Conservation (phyloP, 2,888 invertebrate genomes). For the Hemithea aestivaria region DNA sequence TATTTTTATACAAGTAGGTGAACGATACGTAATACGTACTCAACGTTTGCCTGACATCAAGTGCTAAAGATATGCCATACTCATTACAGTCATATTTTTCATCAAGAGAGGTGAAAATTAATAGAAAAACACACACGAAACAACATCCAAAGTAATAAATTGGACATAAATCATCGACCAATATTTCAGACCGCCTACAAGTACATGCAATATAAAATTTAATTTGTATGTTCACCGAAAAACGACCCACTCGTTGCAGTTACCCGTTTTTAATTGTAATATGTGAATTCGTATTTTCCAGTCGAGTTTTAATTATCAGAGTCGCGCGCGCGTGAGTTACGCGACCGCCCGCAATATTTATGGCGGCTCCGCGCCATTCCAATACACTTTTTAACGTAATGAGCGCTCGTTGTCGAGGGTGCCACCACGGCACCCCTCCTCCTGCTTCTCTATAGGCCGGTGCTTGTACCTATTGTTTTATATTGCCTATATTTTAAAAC, state of each 20-base stretch:
- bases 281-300: slow-evolving; percentile 75
- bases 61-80: too few species aligned
- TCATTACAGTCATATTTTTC: too few species aligned
- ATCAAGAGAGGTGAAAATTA: too few species aligned
- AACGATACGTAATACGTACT: too few species aligned
- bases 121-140: too few species aligned
- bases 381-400: slow-evolving; percentile 79
- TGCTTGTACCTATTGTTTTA: slow-evolving; percentile 36
- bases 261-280: slow-evolving; percentile 75
- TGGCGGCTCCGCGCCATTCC: slow-evolving; percentile 68
- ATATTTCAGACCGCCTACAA: slow-evolving; percentile 17
- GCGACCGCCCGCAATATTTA: slow-evolving; percentile 80
- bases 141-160: slow-evolving; percentile 7
- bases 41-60: too few species aligned
- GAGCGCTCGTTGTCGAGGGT: slow-evolving; percentile 60
- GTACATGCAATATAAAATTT: slow-evolving; percentile 35
- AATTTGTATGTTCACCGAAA: slow-evolving; percentile 51
- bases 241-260: slow-evolving; percentile 59
- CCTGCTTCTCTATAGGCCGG: slow-evolving; percentile 5
- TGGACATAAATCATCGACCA: slow-evolving; percentile 21
- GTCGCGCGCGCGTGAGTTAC: slow-evolving; percentile 75
- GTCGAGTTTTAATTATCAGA: slow-evolving; percentile 79
- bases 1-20: too few species aligned
- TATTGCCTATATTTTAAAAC: slow-evolving; percentile 27
- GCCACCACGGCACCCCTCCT: slow-evolving; percentile 25